phyloP scores from a whole-genome alignment of 2,113 vertebrate species.

The Carettochelys insculpta region DNA sequence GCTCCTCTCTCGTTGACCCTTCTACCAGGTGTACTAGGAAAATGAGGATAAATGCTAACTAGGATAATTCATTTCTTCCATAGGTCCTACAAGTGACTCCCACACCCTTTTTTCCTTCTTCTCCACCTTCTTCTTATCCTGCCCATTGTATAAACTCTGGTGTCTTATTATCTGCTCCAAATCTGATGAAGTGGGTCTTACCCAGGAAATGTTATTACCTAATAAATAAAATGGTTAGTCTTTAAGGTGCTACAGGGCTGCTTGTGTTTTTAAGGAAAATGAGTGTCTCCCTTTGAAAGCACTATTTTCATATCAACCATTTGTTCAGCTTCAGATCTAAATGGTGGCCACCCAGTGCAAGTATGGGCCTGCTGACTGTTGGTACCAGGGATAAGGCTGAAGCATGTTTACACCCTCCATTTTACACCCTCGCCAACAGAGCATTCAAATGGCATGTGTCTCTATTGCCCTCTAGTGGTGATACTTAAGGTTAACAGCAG shows the following conservation, averaged over 20 bases:
- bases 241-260: too few species aligned
- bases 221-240: too few species aligned
- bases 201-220: too few species aligned
- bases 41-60: too few species aligned
- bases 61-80: too few species aligned
- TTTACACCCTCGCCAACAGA: neutral
- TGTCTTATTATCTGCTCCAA: too few species aligned
- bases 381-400: neutral
- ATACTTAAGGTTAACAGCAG: neutral
- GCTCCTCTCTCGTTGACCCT: neutral
- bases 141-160: too few species aligned
- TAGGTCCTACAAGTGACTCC: too few species aligned
- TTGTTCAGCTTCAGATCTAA: accelerated
- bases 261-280: too few species aligned
- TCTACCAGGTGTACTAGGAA: neutral
- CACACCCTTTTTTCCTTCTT: too few species aligned
- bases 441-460: neutral
- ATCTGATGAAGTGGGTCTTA: too few species aligned
- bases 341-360: neutral
- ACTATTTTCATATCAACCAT: neutral
- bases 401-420: neutral
- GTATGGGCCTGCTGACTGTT: neutral
- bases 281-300: neutral
- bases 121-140: too few species aligned
- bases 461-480: slow-evolving; percentile 70